These are phyloP conservation scores for Pangasius mekongensis DNA, from an alignment of 2,797 vertebrate species.

Conservation along the genomic window DNA sequence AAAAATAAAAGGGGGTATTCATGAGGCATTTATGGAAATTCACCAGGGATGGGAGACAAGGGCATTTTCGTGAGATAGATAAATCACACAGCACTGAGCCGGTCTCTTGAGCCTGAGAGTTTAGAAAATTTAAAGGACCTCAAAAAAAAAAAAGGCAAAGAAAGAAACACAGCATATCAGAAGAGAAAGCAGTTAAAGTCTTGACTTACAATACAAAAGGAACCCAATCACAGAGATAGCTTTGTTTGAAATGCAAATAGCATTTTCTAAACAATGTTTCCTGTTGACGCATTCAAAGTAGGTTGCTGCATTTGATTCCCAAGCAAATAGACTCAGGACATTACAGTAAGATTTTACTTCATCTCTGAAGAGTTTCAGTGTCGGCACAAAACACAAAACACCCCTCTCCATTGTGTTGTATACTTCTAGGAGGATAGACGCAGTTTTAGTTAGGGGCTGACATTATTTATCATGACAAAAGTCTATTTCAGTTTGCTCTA, in stretches of 20 bases:
- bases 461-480: neutral
- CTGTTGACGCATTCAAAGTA: slow-evolving; percentile 19
- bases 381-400: neutral
- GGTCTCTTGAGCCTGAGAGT: slow-evolving; percentile 37
- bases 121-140: slow-evolving; percentile 28
- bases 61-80: slow-evolving; percentile 57
- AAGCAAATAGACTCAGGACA: neutral
- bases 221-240: neutral
- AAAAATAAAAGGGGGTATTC: slow-evolving; percentile 77
- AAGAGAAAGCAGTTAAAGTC: slow-evolving; percentile 6
- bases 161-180: slow-evolving; percentile 26
- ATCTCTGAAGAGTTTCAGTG: slow-evolving; percentile 33
- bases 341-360: slow-evolving; percentile 27
- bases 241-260: slow-evolving; percentile 13
- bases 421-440: neutral
- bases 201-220: neutral
- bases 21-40: slow-evolving; percentile 75
- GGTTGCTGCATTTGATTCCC: slow-evolving; percentile 16
- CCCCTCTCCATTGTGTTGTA: neutral
- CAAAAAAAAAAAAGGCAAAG: neutral
- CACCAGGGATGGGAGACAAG: slow-evolving; percentile 65
- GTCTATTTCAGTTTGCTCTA: neutral
- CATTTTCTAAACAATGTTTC: slow-evolving; percentile 28
- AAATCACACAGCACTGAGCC: slow-evolving; percentile 54
- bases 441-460: neutral